phyloP scores from a whole-genome alignment of 2,797 vertebrate species.

The Aulostomus chinensis region DNA sequence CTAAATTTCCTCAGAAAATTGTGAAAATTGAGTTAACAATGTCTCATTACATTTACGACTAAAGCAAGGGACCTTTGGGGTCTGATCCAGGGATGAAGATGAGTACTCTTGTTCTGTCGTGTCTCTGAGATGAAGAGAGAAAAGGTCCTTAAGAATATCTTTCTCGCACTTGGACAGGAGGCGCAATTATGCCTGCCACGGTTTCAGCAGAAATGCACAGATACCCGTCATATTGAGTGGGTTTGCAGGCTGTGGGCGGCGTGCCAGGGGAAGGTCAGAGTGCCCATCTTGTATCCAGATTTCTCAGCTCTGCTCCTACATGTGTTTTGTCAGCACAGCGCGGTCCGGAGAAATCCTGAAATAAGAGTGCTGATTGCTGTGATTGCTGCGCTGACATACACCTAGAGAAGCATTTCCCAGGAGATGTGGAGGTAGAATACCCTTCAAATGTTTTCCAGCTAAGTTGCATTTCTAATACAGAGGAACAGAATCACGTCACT shows the following conservation, averaged over 20 bases:
- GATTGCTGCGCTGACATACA: slow-evolving; percentile 55
- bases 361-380: slow-evolving; percentile 71
- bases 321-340: slow-evolving; percentile 70
- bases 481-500: slow-evolving; percentile 12
- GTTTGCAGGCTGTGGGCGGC: slow-evolving; percentile 78
- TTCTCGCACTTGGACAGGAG: slow-evolving; percentile 78
- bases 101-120: slow-evolving; percentile 80
- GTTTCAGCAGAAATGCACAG: slow-evolving; percentile 74
- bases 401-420: slow-evolving; percentile 38
- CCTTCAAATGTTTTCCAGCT: slow-evolving; percentile 29
- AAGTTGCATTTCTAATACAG: slow-evolving; percentile 14
- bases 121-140: slow-evolving; percentile 72
- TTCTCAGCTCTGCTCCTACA: slow-evolving; percentile 72
- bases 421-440: slow-evolving; percentile 14
- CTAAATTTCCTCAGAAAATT: slow-evolving; percentile 68
- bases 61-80: slow-evolving; percentile 76
- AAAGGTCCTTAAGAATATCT: slow-evolving; percentile 84
- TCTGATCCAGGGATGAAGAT: slow-evolving; percentile 71
- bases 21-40: slow-evolving; percentile 79
- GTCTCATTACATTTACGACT: slow-evolving; percentile 77
- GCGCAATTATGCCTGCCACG: slow-evolving; percentile 78
- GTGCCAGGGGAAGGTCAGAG: slow-evolving; percentile 83
- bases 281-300: slow-evolving; percentile 83
- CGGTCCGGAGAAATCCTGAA: slow-evolving; percentile 62
- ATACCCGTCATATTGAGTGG: slow-evolving; percentile 80